These are phyloP conservation scores for Fabriciana adippe DNA, from an alignment of 2,888 invertebrate species.

Conservation along the genomic window DNA sequence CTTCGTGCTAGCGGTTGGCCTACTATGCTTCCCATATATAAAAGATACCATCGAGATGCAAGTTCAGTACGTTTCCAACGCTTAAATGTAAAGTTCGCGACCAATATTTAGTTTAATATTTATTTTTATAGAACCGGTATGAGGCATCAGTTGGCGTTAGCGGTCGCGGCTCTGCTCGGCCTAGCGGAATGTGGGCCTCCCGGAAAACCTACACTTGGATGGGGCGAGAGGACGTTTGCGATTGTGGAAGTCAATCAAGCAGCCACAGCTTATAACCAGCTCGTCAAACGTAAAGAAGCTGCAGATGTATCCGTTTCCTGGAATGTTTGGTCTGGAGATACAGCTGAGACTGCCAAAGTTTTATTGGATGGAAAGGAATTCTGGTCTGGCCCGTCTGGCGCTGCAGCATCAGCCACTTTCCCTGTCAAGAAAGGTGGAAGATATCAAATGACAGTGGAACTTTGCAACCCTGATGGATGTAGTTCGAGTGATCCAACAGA, in stretches of 20 bases:
- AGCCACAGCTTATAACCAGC: slow-evolving; percentile 76
- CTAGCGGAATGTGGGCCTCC: slow-evolving; percentile 63
- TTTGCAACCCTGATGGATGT: slow-evolving; percentile 74
- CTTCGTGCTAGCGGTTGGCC: slow-evolving; percentile 76
- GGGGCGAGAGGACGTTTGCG: slow-evolving; percentile 76
- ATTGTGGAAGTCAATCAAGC: slow-evolving; percentile 77
- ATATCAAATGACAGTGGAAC: slow-evolving; percentile 71
- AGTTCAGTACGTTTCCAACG: slow-evolving; percentile 65
- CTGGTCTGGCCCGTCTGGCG: slow-evolving; percentile 62
- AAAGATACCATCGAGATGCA: slow-evolving; percentile 63
- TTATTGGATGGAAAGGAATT: slow-evolving; percentile 65
- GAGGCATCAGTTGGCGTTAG: slow-evolving; percentile 58
- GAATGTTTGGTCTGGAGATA: slow-evolving; percentile 77
- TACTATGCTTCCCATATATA: slow-evolving; percentile 74
- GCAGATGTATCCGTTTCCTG: slow-evolving; percentile 76
- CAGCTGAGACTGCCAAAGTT: slow-evolving; percentile 64
- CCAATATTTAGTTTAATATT: slow-evolving; percentile 47
- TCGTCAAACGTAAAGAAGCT: slow-evolving; percentile 66
- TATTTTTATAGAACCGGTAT: slow-evolving; percentile 71
- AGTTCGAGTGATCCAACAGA: slow-evolving; percentile 68
- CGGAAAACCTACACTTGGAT: slow-evolving; percentile 71
- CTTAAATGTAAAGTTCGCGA: slow-evolving; percentile 62
- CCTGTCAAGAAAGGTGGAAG: slow-evolving; percentile 74
- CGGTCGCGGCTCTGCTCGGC: slow-evolving; percentile 55
- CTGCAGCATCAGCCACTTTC: slow-evolving; percentile 67